Percentiles rank a stretch among this genome's conserved stretches.
phyloP scores from a whole-genome alignment of 2,797 vertebrate genomes.

The Babyrousa celebensis region DNA sequence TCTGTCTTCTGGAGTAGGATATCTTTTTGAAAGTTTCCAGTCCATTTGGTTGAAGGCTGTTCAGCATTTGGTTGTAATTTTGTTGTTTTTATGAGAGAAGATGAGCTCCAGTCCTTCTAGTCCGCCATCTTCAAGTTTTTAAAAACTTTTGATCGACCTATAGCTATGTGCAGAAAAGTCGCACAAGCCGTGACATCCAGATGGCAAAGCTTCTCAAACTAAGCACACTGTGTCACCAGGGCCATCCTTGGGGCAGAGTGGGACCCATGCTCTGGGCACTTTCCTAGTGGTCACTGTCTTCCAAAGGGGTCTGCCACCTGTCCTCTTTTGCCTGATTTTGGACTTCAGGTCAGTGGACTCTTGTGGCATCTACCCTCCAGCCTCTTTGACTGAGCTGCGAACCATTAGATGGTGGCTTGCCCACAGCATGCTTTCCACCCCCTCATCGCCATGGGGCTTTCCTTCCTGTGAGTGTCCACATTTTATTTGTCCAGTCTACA shows the following conservation, averaged over 20 bases:
- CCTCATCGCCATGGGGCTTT: rapidly evolving
- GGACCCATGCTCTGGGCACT: rapidly evolving
- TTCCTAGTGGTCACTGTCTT: no score
- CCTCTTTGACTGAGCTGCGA: not conserved
- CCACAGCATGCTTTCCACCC: rapidly evolving
- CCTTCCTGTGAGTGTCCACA: rapidly evolving
- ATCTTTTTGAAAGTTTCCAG: no score
- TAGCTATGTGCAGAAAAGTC: not conserved
- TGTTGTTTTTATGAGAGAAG: no score
- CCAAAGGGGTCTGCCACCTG: rapidly evolving
- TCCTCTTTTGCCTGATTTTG: rapidly evolving
- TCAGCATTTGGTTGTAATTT: no score
- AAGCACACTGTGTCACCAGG: rapidly evolving
- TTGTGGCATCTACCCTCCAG: rapidly evolving
- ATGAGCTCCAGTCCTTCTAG: no score
- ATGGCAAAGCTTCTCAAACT: rapidly evolving
- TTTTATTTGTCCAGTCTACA: rapidly evolving
- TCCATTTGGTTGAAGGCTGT: no score
- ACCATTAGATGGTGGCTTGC: rapidly evolving
- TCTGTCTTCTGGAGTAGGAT: no score
- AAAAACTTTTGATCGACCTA: rapidly evolving
- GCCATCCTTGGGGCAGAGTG: rapidly evolving
- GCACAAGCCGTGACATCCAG: rapidly evolving
- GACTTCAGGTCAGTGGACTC: not conserved
- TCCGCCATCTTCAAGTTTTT: no score